Percentiles rank a stretch among this genome's conserved stretches.
Conservation (phyloP, 2,888 invertebrate species). For the Baronia brevicornis region DNA sequence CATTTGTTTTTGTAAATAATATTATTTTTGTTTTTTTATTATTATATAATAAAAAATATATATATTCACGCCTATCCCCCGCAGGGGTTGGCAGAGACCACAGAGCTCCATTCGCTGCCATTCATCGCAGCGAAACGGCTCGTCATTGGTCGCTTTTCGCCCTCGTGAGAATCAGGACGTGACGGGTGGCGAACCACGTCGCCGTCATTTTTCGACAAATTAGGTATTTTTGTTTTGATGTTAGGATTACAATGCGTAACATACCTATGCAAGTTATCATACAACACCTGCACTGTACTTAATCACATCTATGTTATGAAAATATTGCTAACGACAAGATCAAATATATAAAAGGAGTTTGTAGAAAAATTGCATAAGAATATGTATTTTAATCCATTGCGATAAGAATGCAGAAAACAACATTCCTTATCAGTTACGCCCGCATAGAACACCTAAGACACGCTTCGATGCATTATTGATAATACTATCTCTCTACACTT, state of each 20-base stretch:
- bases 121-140: too few relatives aligned
- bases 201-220: too few relatives aligned
- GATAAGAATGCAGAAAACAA: conserved; percentile 21
- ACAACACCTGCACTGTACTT: conserved; percentile 38
- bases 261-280: conserved; percentile 15
- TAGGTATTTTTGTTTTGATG: conserved; percentile 11
- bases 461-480: conserved; percentile 57
- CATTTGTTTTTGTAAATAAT: too few relatives aligned
- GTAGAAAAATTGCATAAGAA: conserved; percentile 15
- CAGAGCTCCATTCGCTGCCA: too few relatives aligned
- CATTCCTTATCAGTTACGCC: conserved; percentile 28
- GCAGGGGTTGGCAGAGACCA: too few relatives aligned
- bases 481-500: conserved; percentile 59
- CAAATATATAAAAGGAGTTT: conserved; percentile 4
- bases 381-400: conserved; percentile 17
- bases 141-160: too few relatives aligned
- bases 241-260: conserved; percentile 11
- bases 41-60: too few relatives aligned
- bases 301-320: conserved; percentile 65
- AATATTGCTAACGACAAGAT: conserved; percentile 47
- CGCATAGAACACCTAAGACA: conserved; percentile 48
- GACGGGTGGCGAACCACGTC: too few relatives aligned
- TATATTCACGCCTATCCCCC: too few relatives aligned
- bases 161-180: too few relatives aligned
- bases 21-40: too few relatives aligned